Percentiles rank a stretch among this genome's conserved stretches.
These are phyloP conservation scores for Conus canariensis DNA, from an alignment of 2,888 invertebrate species.

Conservation along the genomic window DNA sequence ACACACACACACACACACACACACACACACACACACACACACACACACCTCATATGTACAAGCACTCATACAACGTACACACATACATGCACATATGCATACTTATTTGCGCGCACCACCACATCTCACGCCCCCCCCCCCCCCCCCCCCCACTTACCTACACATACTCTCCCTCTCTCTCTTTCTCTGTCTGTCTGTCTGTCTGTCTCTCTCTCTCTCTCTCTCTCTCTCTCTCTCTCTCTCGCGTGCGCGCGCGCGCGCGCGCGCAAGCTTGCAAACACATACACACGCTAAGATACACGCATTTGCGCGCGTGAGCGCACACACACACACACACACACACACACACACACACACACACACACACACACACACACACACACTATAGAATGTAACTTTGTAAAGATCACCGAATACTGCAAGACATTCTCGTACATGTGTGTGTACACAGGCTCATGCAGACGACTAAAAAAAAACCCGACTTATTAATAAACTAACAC, in stretches of 20 bases:
- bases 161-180: background rate
- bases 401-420: too few relatives aligned
- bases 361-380: conserved; percentile 5
- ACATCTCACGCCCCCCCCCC: background rate
- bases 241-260: background rate
- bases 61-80: background rate
- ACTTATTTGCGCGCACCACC: background rate
- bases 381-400: background rate
- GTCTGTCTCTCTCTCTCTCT: too few relatives aligned
- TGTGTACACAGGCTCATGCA: too few relatives aligned
- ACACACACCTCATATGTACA: background rate
- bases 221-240: background rate
- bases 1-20: background rate
- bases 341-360: background rate
- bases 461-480: too few relatives aligned
- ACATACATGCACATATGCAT: background rate
- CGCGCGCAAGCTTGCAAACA: background rate
- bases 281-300: background rate
- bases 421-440: too few relatives aligned
- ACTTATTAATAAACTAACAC: too few relatives aligned
- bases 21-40: background rate
- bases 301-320: background rate
- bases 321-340: background rate
- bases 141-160: background rate
- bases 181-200: too few relatives aligned